A percentile compares a stretch with the other conserved stretches of the same genome.
phyloP scores from a whole-genome alignment of 2,888 invertebrate species.

The Napeogenes sylphis region DNA sequence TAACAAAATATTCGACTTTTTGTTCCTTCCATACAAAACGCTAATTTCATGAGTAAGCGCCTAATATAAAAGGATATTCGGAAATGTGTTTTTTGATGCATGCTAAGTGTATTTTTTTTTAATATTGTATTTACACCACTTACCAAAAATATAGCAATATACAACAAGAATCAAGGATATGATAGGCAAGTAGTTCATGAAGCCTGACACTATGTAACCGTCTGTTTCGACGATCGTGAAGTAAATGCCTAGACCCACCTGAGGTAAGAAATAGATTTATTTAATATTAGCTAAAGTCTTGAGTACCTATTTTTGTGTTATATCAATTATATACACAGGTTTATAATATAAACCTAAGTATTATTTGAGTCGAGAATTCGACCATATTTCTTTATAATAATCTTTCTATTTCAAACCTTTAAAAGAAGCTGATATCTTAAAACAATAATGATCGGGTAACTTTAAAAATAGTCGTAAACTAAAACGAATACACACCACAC shows the following conservation, averaged over 20 bases:
- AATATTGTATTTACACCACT: constrained; percentile 11
- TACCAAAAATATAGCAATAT: constrained; percentile 56
- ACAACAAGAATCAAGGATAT: constrained; percentile 50
- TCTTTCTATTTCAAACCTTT: not conserved
- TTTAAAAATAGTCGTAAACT: too few relatives aligned
- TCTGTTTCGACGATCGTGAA: constrained; percentile 40
- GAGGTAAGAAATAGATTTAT: constrained; percentile 25
- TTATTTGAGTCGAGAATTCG: too few relatives aligned
- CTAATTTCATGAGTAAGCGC: too few relatives aligned
- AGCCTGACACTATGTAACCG: constrained; percentile 35
- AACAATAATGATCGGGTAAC: too few relatives aligned
- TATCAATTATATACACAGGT: constrained; percentile 19
- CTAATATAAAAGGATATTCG: too few relatives aligned
- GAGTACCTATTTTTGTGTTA: constrained; percentile 21
- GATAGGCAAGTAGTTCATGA: constrained; percentile 51
- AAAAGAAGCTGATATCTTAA: too few relatives aligned
- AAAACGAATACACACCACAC: too few relatives aligned
- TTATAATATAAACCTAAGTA: not conserved
- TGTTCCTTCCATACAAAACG: too few relatives aligned
- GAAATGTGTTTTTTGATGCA: too few relatives aligned
- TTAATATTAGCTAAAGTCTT: constrained; percentile 43
- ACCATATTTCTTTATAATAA: too few relatives aligned
- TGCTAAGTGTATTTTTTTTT: too few relatives aligned
- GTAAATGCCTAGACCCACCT: constrained; percentile 50
- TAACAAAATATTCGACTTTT: too few relatives aligned